Conservation (phyloP, 2,888 invertebrate genomes). For the Amphipoea lucens region DNA sequence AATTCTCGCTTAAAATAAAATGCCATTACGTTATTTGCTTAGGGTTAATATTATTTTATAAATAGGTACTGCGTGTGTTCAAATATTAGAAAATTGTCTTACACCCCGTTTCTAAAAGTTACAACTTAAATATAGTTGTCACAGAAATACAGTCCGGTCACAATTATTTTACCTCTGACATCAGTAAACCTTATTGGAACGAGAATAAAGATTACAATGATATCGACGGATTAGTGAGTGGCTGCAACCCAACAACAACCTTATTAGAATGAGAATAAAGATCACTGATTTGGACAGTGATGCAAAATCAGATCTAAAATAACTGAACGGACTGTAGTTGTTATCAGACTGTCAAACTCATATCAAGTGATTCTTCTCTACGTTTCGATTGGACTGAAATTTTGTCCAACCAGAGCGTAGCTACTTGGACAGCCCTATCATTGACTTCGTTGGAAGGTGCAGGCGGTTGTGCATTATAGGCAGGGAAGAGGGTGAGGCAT, state of each 20-base stretch:
- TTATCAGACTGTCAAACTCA: neutral
- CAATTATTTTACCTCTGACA: too few species aligned
- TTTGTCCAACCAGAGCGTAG: neutral
- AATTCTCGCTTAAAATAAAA: constrained; percentile 8
- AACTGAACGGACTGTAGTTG: neutral
- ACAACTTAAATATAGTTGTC: neutral
- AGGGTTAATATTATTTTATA: constrained; percentile 20
- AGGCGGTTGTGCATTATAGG: neutral
- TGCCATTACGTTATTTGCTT: constrained; percentile 32
- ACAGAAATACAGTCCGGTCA: neutral
- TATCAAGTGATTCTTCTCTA: neutral
- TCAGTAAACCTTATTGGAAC: too few species aligned
- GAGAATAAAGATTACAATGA: too few species aligned
- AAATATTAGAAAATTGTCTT: constrained; percentile 5
- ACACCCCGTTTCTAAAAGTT: neutral
- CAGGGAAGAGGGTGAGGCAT: neutral
- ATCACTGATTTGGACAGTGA: too few species aligned
- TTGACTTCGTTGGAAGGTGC: neutral
- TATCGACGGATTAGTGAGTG: too few species aligned
- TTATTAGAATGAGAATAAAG: too few species aligned
- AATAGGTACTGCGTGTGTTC: constrained; percentile 11
- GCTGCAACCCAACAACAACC: too few species aligned
- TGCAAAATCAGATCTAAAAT: too few species aligned
- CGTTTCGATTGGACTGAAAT: neutral
- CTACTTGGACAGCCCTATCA: neutral